Conservation (phyloP, 1,140 invertebrate species). For the Eriocheir sinensis region DNA sequence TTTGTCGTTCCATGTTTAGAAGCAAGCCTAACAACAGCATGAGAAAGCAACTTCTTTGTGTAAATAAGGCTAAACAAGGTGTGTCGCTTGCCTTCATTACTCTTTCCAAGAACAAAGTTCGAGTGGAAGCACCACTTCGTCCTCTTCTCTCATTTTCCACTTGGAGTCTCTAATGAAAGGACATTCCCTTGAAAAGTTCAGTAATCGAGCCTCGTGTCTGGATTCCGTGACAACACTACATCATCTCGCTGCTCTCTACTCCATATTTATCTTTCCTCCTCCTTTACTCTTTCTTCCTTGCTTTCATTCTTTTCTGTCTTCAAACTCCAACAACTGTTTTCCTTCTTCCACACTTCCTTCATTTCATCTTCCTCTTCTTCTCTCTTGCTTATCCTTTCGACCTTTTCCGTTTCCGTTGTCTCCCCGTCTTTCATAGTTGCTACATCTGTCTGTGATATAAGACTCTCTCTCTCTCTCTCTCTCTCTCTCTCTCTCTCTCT, state of each 20-base stretch:
- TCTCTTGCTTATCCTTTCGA: neutral
- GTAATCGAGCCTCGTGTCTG: neutral
- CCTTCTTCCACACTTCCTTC: neutral
- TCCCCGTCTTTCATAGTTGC: neutral
- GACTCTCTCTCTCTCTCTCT: no score
- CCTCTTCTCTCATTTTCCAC: neutral
- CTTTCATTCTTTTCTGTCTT: no score
- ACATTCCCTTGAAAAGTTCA: neutral
- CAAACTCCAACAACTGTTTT: no score
- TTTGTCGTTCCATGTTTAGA: no score
- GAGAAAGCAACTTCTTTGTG: no score
- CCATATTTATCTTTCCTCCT: neutral
- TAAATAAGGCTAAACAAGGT: no score
- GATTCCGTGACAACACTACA: neutral
- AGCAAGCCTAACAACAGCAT: no score
- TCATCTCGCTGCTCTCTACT: neutral
- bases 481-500: no score
- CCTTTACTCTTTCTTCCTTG: no score
- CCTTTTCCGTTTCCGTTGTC: neutral
- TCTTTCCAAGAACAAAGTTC: neutral
- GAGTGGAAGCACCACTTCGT: neutral
- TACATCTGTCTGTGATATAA: no score
- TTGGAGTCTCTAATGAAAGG: neutral
- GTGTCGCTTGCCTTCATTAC: neutral
- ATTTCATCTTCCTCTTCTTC: neutral